Percentiles rank a stretch among this genome's conserved stretches.
Evolutionary conservation across 2,113 vertebrate species (phyloP).

Genomic region (Notarius lentiginosus): DNA sequence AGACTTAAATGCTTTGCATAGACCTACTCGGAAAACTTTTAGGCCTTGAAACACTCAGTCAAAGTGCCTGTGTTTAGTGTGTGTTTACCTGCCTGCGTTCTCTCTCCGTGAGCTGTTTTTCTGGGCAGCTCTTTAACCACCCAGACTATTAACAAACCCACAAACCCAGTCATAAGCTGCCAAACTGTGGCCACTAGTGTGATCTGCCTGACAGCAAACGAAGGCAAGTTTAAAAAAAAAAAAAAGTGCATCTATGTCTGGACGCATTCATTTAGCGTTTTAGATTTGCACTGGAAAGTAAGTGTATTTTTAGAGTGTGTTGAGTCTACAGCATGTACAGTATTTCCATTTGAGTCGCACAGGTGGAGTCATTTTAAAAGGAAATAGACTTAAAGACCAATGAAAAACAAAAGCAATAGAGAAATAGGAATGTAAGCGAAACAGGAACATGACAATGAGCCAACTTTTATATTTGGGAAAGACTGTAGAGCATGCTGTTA

Average conservation of each 20-base stretch:
- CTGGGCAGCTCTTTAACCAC: slow-evolving; percentile 60
- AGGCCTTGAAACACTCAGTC: slow-evolving; percentile 48
- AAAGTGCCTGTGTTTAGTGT: slow-evolving; percentile 47
- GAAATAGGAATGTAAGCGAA: background rate
- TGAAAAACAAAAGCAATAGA: slow-evolving; percentile 18
- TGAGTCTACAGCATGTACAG: slow-evolving; percentile 46
- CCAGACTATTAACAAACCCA: slow-evolving; percentile 48
- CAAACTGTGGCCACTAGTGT: slow-evolving; percentile 40
- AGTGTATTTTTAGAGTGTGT: slow-evolving; percentile 53
- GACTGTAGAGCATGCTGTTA: background rate
- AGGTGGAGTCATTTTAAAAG: slow-evolving; percentile 40
- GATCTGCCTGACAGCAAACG: slow-evolving; percentile 46
- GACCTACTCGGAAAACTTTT: slow-evolving; percentile 50
- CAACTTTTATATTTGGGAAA: slow-evolving; percentile 53
- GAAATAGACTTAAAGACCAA: slow-evolving; percentile 6
- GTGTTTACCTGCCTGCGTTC: slow-evolving; percentile 50
- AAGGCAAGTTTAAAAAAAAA: slow-evolving; percentile 43
- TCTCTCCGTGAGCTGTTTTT: slow-evolving; percentile 63
- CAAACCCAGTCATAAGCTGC: slow-evolving; percentile 38
- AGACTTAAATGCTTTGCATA: slow-evolving; percentile 66
- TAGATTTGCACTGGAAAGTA: slow-evolving; percentile 36
- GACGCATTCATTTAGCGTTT: slow-evolving; percentile 27
- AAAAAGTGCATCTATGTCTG: slow-evolving; percentile 41
- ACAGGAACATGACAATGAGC: slow-evolving; percentile 29
- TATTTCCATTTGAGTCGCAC: slow-evolving; percentile 42